Evolutionary conservation across 2,888 invertebrate genomes (phyloP).

Genomic region (Eupeodes latifasciatus): DNA sequence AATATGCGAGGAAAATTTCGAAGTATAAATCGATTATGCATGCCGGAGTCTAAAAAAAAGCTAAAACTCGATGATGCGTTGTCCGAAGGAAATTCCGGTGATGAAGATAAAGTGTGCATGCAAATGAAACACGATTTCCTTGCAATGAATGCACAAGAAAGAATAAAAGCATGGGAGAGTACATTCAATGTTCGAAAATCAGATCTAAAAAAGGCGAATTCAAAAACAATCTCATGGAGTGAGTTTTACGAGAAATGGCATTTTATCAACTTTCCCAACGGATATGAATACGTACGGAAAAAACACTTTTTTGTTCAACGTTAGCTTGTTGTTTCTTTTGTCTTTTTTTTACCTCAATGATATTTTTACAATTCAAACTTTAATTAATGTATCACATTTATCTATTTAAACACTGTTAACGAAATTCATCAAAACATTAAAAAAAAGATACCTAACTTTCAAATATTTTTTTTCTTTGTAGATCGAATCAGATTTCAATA

Average conservation of each 20-base stretch:
- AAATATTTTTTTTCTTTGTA: not conserved
- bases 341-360: not conserved
- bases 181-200: constrained; percentile 13
- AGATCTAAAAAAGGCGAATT: not conserved
- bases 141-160: constrained; percentile 6
- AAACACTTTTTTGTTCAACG: not conserved
- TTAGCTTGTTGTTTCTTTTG: not conserved
- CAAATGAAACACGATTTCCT: constrained; percentile 10
- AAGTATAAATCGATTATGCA: not conserved
- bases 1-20: constrained; percentile 1
- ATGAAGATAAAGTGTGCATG: constrained; percentile 4
- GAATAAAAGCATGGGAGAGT: not conserved
- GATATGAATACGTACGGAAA: constrained; percentile 18
- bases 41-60: not conserved
- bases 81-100: not conserved
- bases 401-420: not conserved
- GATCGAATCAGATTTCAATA: constrained; percentile 1
- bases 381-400: not conserved
- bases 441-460: not conserved
- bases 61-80: not conserved
- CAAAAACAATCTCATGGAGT: not conserved
- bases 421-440: not conserved
- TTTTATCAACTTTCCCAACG: not conserved
- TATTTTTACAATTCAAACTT: not conserved
- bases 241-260: constrained; percentile 15